Evolutionary conservation across 2,888 invertebrate species (phyloP).

Genomic region (Anoplius nigerrimus): DNA sequence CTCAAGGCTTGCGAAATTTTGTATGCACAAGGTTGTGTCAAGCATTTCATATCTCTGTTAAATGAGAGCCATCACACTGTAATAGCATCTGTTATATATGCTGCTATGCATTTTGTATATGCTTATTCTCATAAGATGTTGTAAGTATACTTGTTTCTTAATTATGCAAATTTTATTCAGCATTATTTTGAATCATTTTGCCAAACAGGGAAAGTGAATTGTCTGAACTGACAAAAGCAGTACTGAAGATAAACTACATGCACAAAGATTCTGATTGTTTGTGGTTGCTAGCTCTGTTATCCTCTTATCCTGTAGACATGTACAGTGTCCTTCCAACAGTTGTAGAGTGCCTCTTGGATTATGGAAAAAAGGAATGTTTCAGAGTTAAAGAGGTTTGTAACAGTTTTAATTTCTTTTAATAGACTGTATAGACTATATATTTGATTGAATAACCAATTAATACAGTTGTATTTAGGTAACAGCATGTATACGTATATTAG

Average conservation of each 20-base stretch:
- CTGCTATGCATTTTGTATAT: conserved; percentile 61
- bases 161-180: background rate
- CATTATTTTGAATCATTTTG: background rate
- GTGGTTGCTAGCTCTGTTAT: conserved; percentile 67
- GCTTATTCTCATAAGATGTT: conserved; percentile 54
- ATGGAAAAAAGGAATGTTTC: conserved; percentile 29
- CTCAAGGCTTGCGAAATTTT: conserved; percentile 62
- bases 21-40: conserved; percentile 66
- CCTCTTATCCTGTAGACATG: conserved; percentile 55
- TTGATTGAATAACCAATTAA: background rate
- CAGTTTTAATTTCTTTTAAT: background rate
- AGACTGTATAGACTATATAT: background rate
- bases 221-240: conserved; percentile 48
- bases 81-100: conserved; percentile 64
- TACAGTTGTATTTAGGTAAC: conserved; percentile 51
- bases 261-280: conserved; percentile 52
- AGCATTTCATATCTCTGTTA: conserved; percentile 57
- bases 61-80: conserved; percentile 54
- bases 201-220: conserved; percentile 60
- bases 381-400: conserved; percentile 45
- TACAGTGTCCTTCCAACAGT: conserved; percentile 36
- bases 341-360: conserved; percentile 48
- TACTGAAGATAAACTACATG: conserved; percentile 37
- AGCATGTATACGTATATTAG: conserved; percentile 65
- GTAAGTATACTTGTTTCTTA: conserved; percentile 53